Evolutionary conservation across 2,888 invertebrate species (phyloP), one percentile per base, ranked within the genome.

Genomic region (Euzetes globulus): DNA sequence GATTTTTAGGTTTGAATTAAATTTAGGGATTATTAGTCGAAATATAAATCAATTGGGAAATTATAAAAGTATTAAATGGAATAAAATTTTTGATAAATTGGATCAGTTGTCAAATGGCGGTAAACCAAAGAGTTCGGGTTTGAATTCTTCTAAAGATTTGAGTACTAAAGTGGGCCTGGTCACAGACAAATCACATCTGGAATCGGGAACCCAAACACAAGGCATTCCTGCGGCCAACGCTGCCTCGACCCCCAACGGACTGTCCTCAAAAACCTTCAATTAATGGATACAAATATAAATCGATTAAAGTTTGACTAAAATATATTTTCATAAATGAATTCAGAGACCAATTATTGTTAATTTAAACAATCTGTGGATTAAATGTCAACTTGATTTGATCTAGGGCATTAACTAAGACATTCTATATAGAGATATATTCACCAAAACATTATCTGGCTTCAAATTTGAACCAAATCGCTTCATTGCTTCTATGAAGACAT

Each of bases 231-330:
- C 94, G 25, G 87, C 85, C 25, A 87, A 80, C 0, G 89, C 94
- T 0, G 91, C 91, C 50, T 87, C 85, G 0, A 94, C 91, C 0
- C 96, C 95, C 82, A 92, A 92, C 0, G 91, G 90, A 0, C 95
- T 91, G 83, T 96, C 96, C 84, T 96, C 96, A 82, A 94, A 92
- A 2, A 93, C 94, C 76, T 94, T 83, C 13, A 15, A 70, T 71
- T 41, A 29, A 52, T n/a, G n/a, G n/a, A n/a, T n/a, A n/a, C n/a
- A n/a, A n/a, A n/a, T n/a, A n/a, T n/a, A n/a, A n/a, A n/a, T n/a
- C n/a, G n/a, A n/a, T n/a, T n/a, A n/a, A n/a, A n/a, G n/a, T n/a
- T n/a, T n/a, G n/a, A n/a, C n/a, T n/a, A n/a, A n/a, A n/a, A n/a
- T n/a, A n/a, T n/a, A n/a, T n/a, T n/a, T n/a, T n/a, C n/a, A n/a